Percentiles rank a stretch among this genome's conserved stretches.
Evolutionary conservation across 1,140 invertebrate genomes (phyloP).

Genomic region (Phymastichus coffea): DNA sequence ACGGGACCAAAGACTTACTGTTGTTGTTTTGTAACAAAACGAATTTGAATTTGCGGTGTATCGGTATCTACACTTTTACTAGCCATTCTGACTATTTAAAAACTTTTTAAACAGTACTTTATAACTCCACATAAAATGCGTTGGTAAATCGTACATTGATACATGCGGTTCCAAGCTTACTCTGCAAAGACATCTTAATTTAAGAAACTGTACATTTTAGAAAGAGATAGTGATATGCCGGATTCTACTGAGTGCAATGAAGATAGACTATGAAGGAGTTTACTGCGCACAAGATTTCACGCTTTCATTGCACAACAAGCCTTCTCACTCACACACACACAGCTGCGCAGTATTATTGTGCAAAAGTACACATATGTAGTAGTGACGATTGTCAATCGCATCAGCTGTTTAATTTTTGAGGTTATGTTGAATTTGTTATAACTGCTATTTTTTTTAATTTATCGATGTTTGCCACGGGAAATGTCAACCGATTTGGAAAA

Average conservation of each 20-base stretch:
- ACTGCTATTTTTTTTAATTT: conserved; percentile 27
- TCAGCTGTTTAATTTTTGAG: conserved; percentile 31
- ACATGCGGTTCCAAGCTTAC: too few species aligned
- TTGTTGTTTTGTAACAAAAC: conserved; percentile 77
- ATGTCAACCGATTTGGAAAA: conserved; percentile 36
- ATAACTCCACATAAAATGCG: conserved; percentile 6
- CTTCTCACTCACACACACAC: too few species aligned
- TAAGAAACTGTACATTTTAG: too few species aligned
- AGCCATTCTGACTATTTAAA: conserved; percentile 21
- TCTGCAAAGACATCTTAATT: too few species aligned
- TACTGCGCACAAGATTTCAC: too few species aligned
- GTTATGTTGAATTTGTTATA: conserved; percentile 35
- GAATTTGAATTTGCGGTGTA: conserved; percentile 66
- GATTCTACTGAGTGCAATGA: too few species aligned
- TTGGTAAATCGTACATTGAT: background rate
- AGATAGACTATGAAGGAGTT: too few species aligned
- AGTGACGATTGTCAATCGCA: conserved; percentile 24
- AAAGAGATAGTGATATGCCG: too few species aligned
- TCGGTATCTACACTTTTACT: conserved; percentile 26
- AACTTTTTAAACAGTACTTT: conserved; percentile 9
- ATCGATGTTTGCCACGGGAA: conserved; percentile 23
- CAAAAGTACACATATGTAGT: too few species aligned
- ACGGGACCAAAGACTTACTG: too few species aligned
- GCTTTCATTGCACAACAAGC: too few species aligned
- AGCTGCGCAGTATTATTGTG: too few species aligned